phyloP scores from a whole-genome alignment of 2,888 invertebrate species.

The Pyrrhosoma nymphula region DNA sequence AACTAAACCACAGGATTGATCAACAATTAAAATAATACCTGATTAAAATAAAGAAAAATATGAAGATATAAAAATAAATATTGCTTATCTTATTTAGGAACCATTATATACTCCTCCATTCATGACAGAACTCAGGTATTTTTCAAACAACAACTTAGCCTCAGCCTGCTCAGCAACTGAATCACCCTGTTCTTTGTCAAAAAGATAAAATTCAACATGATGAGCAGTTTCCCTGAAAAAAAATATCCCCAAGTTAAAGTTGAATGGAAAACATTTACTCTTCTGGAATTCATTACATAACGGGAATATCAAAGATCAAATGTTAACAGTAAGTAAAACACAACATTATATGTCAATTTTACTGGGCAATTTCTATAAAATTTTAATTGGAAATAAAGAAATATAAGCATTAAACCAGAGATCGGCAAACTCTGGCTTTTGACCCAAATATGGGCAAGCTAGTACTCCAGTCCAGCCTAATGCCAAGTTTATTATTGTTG shows the following conservation, averaged over 20 bases:
- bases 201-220: slow-evolving; percentile 37
- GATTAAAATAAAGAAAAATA: neutral
- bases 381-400: too few relatives aligned
- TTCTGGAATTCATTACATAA: too few relatives aligned
- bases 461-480: too few relatives aligned
- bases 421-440: too few relatives aligned
- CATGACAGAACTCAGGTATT: slow-evolving; percentile 17
- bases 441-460: too few relatives aligned
- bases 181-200: neutral
- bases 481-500: too few relatives aligned
- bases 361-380: too few relatives aligned
- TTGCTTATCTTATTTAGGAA: neutral
- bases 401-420: too few relatives aligned
- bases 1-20: neutral
- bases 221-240: slow-evolving; percentile 16
- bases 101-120: neutral
- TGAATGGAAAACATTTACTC: neutral
- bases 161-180: neutral
- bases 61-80: neutral
- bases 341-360: too few relatives aligned
- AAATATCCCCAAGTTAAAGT: neutral
- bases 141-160: slow-evolving; percentile 3
- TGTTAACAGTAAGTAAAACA: too few relatives aligned
- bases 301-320: too few relatives aligned
- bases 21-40: neutral